Percentiles rank a stretch among this genome's conserved stretches.
Conservation (phyloP, 35 echinoderm and acorn worm genomes). For the Antedon bifida region DNA sequence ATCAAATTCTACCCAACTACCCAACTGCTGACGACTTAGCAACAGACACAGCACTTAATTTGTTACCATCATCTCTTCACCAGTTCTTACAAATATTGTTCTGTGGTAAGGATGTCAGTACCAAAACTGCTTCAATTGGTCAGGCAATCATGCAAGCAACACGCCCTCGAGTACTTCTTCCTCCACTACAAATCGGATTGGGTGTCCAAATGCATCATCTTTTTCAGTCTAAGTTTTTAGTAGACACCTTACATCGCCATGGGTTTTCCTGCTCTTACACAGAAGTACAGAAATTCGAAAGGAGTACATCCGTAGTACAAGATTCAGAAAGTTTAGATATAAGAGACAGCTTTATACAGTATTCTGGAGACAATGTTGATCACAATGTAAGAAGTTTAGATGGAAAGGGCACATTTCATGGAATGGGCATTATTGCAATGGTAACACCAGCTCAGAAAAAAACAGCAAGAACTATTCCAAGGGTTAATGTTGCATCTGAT, state of each 20-base stretch:
- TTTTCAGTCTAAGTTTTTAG: slow-evolving; percentile 9
- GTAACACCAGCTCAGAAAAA: too few relatives aligned
- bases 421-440: too few relatives aligned
- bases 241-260: slow-evolving; percentile 19
- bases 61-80: slow-evolving; percentile 8
- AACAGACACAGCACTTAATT: neutral
- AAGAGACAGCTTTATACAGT: slow-evolving; percentile 13
- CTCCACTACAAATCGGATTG: slow-evolving; percentile 53
- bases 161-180: slow-evolving; percentile 25
- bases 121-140: slow-evolving; percentile 31
- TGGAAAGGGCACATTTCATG: too few relatives aligned
- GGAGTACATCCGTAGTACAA: slow-evolving; percentile 5
- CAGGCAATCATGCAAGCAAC: slow-evolving; percentile 53
- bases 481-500: too few relatives aligned
- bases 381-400: too few relatives aligned
- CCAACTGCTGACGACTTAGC: slow-evolving; percentile 31
- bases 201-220: slow-evolving; percentile 31
- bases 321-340: neutral
- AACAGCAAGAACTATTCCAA: too few relatives aligned
- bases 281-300: slow-evolving; percentile 16
- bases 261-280: slow-evolving; percentile 22
- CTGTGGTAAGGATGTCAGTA: slow-evolving; percentile 9
- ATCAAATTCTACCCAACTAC: too few relatives aligned
- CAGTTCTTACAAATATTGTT: slow-evolving; percentile 12
- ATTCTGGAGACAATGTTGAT: slow-evolving; percentile 21